phyloP scores from a whole-genome alignment of 2,113 vertebrate species.

The Lonchura striata region DNA sequence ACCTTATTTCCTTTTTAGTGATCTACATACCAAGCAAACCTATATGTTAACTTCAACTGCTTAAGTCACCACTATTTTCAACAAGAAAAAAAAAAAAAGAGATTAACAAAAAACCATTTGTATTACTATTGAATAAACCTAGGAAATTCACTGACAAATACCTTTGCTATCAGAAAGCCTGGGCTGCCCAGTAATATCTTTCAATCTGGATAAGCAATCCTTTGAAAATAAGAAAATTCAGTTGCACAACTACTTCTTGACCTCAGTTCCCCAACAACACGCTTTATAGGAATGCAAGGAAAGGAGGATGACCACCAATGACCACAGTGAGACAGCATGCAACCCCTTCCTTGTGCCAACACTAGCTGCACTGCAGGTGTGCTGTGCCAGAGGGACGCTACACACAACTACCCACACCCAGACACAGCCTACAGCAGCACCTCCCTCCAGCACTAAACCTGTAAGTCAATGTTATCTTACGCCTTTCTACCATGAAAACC shows the following conservation, averaged over 20 bases:
- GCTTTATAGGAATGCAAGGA: background rate
- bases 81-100: background rate
- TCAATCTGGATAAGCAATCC: background rate
- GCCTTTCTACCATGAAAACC: background rate
- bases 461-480: background rate
- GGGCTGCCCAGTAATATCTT: rapidly evolving
- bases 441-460: background rate
- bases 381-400: background rate
- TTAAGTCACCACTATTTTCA: background rate
- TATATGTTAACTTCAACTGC: background rate
- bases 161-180: background rate
- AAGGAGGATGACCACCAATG: rapidly evolving
- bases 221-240: background rate
- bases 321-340: background rate
- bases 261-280: background rate
- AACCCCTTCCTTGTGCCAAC: background rate
- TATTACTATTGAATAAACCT: background rate
- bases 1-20: background rate
- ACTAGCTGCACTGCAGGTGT: background rate
- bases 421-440: background rate
- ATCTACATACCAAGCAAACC: background rate
- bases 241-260: background rate
- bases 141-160: background rate
- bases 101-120: rapidly evolving
- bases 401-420: rapidly evolving